Evolutionary conservation across 2,888 invertebrate genomes (phyloP), one percentile per base, ranked within the genome.

Genomic region (Hoplodrina blanda): DNA sequence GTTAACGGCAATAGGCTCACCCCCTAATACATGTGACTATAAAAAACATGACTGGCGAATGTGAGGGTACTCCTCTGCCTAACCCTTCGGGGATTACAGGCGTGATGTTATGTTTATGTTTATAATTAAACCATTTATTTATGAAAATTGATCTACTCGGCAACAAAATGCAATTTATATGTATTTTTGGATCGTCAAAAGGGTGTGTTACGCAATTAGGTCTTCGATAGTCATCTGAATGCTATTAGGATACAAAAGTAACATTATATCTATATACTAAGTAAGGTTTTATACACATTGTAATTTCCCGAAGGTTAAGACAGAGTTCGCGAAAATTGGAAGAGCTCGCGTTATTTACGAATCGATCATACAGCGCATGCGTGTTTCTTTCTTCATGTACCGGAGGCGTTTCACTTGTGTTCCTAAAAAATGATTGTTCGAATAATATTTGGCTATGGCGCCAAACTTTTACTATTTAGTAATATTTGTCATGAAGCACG

Each of bases 351-450:
- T 88, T 76, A 89, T 90, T 91, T 87, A 90, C 86, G 88, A 91
- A 94, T 94, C 92, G 90, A 90, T 91, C 70, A 70, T 75, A 85
- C 75, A 83, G 89, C 93, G 93, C 94, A 90, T 89, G 94, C 94
- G 93, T 87, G 84, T 55, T 87, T 50, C 70, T 59, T 69, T 62
- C 68, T 54, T 62, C 37, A 65, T 73, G 65, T 71, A 70, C 73
- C 68, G 80, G 78, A 62, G 78, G 76, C 80, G 81, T 73, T 56
- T 57, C 37, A 60, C 49, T 62, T 57, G 33, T 53, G 30, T 59
- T 37, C 37, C 50, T 25, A 19, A 49, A 52, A 59, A 46, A 54
- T 54, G 52, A 46, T 30, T 41, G 57, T 54, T 50, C n/a, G 10
- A 53, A 49, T 46, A 50, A 49, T 50, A 55, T 46, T 53, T 57